A percentile compares a stretch with the other conserved stretches of the same genome.
Conservation (phyloP, 2,888 invertebrate genomes). For the Spialia ferax region DNA sequence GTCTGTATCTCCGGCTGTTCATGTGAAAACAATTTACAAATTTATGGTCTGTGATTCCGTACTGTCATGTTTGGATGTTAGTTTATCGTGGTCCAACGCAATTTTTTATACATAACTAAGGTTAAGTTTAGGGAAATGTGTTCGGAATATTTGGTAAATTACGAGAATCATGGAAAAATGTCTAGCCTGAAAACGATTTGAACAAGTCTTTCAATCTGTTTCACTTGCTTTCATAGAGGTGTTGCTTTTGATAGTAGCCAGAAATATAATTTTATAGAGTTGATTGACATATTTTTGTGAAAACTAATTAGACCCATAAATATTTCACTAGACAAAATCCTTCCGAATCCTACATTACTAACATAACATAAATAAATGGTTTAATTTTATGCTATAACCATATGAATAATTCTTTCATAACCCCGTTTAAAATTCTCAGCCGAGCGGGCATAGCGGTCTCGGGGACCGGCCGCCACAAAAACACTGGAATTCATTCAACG, state of each 20-base stretch:
- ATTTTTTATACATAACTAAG: neutral
- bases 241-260: too few species aligned
- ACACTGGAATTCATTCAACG: constrained; percentile 32
- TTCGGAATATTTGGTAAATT: too few species aligned
- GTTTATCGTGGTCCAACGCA: neutral
- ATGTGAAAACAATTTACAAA: constrained; percentile 10
- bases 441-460: constrained; percentile 1
- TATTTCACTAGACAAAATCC: too few species aligned
- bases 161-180: too few species aligned
- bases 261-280: too few species aligned
- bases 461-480: constrained; percentile 28
- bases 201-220: too few species aligned
- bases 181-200: too few species aligned
- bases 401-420: constrained; percentile 26
- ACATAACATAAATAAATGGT: neutral
- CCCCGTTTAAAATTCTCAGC: constrained; percentile 19
- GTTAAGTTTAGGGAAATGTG: too few species aligned
- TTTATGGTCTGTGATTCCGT: constrained; percentile 7
- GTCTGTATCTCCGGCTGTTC: constrained; percentile 15
- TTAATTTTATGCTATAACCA: neutral
- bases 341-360: too few species aligned
- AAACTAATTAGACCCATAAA: too few species aligned
- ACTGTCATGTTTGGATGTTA: neutral
- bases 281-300: too few species aligned
- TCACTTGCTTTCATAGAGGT: too few species aligned